phyloP scores from a whole-genome alignment of 2,888 invertebrate species.

The Anarsia innoxiella region DNA sequence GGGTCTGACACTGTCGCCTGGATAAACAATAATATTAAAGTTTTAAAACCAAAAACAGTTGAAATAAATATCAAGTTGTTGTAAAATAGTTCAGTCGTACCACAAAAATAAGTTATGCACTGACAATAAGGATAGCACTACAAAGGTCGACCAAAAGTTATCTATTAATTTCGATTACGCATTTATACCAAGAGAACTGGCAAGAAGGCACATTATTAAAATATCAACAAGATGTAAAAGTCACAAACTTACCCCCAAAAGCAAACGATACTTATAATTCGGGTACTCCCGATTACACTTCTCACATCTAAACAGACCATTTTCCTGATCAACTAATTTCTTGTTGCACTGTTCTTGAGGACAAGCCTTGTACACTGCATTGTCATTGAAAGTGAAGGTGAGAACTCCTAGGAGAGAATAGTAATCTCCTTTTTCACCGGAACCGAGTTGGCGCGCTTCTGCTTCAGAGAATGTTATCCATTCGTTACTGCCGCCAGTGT shows the following conservation, averaged over 20 bases:
- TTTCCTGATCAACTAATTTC: conserved; percentile 92
- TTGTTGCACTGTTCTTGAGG: conserved; percentile 94
- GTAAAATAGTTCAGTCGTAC: too few species aligned
- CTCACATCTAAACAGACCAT: conserved; percentile 94
- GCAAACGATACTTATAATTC: conserved; percentile 89
- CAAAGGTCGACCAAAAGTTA: too few species aligned
- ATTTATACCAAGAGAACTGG: too few species aligned
- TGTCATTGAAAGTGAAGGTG: conserved; percentile 85
- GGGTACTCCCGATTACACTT: conserved; percentile 92
- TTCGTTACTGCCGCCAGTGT: conserved; percentile 69
- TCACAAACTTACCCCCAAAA: conserved; percentile 87
- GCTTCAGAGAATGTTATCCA: conserved; percentile 88
- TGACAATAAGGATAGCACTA: too few species aligned
- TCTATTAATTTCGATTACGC: too few species aligned
- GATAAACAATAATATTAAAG: conserved; percentile 20
- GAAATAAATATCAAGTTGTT: too few species aligned
- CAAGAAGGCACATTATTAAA: too few species aligned
- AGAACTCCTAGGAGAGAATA: conserved; percentile 87
- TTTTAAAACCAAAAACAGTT: conserved; percentile 5
- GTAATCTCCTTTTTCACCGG: conserved; percentile 87
- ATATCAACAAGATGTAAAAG: too few species aligned
- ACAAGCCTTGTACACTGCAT: conserved; percentile 94
- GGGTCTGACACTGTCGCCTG: conserved; percentile 91
- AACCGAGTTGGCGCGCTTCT: conserved; percentile 80
- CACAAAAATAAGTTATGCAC: too few species aligned